These are phyloP conservation scores for Agraylea sexmaculata DNA, from an alignment of 1,140 invertebrate genomes.

Conservation along the genomic window DNA sequence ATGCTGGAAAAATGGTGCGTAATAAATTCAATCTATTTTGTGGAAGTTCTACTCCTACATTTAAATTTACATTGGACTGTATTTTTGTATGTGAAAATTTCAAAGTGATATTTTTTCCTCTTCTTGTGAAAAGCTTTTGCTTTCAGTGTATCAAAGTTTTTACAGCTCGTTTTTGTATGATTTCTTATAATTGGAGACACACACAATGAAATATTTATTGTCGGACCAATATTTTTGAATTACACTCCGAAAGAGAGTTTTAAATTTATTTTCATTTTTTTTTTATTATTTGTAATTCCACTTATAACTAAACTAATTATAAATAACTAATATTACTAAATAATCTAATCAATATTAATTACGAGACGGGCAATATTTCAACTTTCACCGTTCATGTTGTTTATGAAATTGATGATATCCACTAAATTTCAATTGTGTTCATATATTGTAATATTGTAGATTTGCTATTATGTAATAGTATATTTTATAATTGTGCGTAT, in stretches of 20 bases:
- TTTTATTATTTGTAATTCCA: not conserved
- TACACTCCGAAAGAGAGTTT: not conserved
- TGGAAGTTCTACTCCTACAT: no score
- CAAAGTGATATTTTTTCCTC: no score
- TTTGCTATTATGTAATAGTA: slow-evolving; percentile 1
- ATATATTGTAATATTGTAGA: slow-evolving; percentile 1
- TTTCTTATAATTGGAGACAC: no score
- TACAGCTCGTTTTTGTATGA: no score
- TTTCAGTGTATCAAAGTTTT: no score
- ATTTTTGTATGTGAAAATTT: no score
- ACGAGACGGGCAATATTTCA: not conserved
- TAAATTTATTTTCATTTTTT: not conserved
- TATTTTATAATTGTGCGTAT: not conserved
- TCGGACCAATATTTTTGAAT: slow-evolving; percentile 1
- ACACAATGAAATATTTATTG: no score
- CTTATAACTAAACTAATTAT: not conserved
- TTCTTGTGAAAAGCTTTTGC: no score
- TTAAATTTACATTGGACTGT: no score
- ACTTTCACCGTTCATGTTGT: not conserved
- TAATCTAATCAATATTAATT: not conserved
- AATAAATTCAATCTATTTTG: no score
- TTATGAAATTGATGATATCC: slow-evolving; percentile 1
- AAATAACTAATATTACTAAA: not conserved
- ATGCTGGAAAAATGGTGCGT: no score
- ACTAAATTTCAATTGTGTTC: slow-evolving; percentile 4